These are phyloP conservation scores for Psophia crepitans DNA, from an alignment of 2,113 vertebrate genomes.

Conservation along the genomic window DNA sequence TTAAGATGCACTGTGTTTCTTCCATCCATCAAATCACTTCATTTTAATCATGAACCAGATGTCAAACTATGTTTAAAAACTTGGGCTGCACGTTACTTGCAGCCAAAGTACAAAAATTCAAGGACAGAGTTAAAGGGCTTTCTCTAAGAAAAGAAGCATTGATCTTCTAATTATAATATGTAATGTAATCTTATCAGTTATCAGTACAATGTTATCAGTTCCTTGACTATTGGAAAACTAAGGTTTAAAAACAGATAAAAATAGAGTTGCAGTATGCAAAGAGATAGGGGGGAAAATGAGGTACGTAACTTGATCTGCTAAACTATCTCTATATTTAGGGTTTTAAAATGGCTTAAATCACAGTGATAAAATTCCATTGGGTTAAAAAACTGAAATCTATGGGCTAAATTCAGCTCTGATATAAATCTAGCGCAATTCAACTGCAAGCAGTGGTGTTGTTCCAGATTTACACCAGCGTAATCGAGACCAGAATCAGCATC, in stretches of 20 bases:
- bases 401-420: background rate
- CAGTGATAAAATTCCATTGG: background rate
- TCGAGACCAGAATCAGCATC: conserved; percentile 38
- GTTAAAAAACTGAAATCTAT: background rate
- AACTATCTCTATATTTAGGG: background rate
- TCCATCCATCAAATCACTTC: background rate
- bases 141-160: background rate
- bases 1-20: background rate
- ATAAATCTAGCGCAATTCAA: conserved; percentile 19
- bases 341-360: background rate
- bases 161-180: background rate
- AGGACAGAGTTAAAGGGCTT: background rate
- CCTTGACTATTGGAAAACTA: background rate
- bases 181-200: background rate
- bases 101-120: background rate
- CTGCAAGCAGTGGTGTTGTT: background rate
- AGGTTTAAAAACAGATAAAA: background rate
- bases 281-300: background rate
- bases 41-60: background rate
- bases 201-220: background rate
- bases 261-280: background rate
- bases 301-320: background rate
- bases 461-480: conserved; percentile 56
- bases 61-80: background rate
- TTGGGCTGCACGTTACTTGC: background rate